Evolutionary conservation across 2,888 invertebrate genomes (phyloP), one percentile per base, ranked within the genome.

Genomic region (Amphipoea oculea): DNA sequence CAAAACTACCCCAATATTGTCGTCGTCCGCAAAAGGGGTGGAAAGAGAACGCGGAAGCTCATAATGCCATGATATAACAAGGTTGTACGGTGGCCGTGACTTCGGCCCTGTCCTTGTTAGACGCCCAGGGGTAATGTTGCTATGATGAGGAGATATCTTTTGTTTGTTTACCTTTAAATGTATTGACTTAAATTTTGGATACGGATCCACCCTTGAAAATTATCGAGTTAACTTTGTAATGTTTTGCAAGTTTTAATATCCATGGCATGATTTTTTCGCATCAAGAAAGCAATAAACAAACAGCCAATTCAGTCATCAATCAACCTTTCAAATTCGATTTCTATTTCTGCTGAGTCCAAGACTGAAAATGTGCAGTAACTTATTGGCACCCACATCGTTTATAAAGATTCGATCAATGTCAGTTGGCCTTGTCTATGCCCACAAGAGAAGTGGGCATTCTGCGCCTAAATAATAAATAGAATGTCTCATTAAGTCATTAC

Each of bases 51-150:
- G 29, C 85, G 72, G 85, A 75, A 81, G 57, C 48, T 67, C 51
- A 63, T 75, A 87, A 85, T 62, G 42, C 29, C 65, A 54, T 73
- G 66, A 54, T 70, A 66, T 72, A 54, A 75, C 90, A 85, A 90
- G 88, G 85, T 78, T 80, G 79, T 67, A 70, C 57, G 20, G 60
- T 17, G 81, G 68, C 89, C 90, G 20, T 89, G 89, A 86, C 85
- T 76, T 20, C 71, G 71, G 12, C 73, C 75, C 75, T 76, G 84
- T 66, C 75, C 84, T 84, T 88, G 78, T 40, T 67, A 54, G 69
- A 78, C 57, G 48, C 40, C 20, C 74, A 73, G 71, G 72, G 69
- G 71, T 81, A 81, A 79, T 82, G 68, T 23, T 60, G 42, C 40
- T 29, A 20, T 66, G 42, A 78, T 72, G 65, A 54, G 63, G 48